Base-by-base conservation (phyloP, 2,888 invertebrate genomes). In the Torymus tubicola region DNA sequence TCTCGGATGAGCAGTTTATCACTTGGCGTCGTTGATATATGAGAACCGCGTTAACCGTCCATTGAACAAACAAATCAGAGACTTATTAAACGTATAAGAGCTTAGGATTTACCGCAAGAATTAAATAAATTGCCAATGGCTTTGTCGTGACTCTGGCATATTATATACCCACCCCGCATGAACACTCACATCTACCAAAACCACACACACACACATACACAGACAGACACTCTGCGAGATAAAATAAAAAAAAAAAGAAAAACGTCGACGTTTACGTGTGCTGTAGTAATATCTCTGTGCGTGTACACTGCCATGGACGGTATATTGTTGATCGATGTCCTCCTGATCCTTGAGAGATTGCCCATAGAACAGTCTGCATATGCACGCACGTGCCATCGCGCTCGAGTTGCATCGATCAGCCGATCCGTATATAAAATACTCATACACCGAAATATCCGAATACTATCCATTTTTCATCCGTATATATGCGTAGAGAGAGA, bases 11-110 rank as follows among this genome's bases (percentile, higher is more conserved):
- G 61, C 21, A 61, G 61, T 61, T 61, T 61, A 21, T 21, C 18
- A 61, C 8, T 61, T 61, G 13, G 61, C 42, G 42, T 42, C 42
- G 42, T 42, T 42, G 42, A 42, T 42, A 42, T 42, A 42, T 14
- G 61, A 71, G 52, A 21, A 71, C 21, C 65, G 21, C 50, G 14
- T 74, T 63, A 74, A 74, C 65, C 73, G 65, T 74, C 65, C 65
- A 65, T 57, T 74, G 55, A 64, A 64, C 18, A 53, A 67, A 53
- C 18, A 42, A 53, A 72, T 64, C 64, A 53, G 72, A 64, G 63
- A 72, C 72, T 72, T 72, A 72, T 31, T 72, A 64, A 63, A 31
- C 11, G 31, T 61, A 24, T 72, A 63, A 53, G 53, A 72, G n/a
- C 52, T 50, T 71, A 71, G 52, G 18, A 68, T n/a, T 55, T 14